Percentiles rank a stretch among this genome's conserved stretches.
Conservation (phyloP, 2,888 invertebrate genomes). For the Iphiclides podalirius region DNA sequence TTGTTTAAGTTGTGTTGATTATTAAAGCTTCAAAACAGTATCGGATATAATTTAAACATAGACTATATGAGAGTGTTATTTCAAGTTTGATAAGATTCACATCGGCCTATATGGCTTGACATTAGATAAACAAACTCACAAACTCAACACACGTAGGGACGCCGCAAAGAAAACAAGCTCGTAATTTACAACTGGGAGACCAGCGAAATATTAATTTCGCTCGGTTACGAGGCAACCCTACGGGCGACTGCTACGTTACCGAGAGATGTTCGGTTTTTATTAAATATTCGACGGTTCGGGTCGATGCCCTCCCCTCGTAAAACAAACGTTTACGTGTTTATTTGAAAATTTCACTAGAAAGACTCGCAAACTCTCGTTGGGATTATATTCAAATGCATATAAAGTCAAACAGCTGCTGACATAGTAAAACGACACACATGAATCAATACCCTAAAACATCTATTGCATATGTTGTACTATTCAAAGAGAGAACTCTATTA, state of each 20-base stretch:
- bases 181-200: constrained; percentile 31
- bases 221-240: constrained; percentile 25
- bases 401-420: too few species aligned
- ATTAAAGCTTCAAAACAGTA: too few species aligned
- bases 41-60: too few species aligned
- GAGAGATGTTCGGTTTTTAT: constrained; percentile 18
- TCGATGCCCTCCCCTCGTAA: constrained; percentile 10
- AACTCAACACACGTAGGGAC: constrained; percentile 17
- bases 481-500: too few species aligned
- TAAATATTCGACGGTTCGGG: constrained; percentile 18
- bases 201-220: constrained; percentile 35
- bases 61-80: too few species aligned
- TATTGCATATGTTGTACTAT: too few species aligned
- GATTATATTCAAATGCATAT: too few species aligned
- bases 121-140: constrained; percentile 5
- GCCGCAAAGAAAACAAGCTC: constrained; percentile 27
- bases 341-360: background rate
- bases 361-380: too few species aligned
- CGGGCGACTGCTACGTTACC: constrained; percentile 2
- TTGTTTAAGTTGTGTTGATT: too few species aligned
- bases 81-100: constrained; percentile 1
- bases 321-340: constrained; percentile 11
- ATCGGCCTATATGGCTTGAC: background rate
- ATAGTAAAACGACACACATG: background rate
- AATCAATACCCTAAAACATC: too few species aligned